Evolutionary conservation across 2,113 vertebrate species (phyloP).

Genomic region (Dipodomys spectabilis): DNA sequence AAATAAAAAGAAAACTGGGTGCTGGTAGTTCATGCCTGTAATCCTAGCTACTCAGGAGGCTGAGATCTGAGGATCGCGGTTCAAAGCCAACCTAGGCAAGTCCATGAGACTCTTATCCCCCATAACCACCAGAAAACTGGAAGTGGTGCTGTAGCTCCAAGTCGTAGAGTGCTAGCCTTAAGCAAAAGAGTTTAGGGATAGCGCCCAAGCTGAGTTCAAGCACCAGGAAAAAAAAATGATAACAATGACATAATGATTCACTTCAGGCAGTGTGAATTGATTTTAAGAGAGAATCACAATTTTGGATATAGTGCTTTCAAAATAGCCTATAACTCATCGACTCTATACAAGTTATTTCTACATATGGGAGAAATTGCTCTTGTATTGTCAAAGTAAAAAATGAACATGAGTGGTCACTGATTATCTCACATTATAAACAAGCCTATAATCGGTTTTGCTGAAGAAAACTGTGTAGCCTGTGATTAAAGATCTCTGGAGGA

Average conservation of each 20-base stretch:
- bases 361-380: constrained; percentile 15
- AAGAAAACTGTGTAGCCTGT: not conserved
- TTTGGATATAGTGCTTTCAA: constrained; percentile 39
- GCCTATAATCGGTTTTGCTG: not conserved
- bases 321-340: not conserved
- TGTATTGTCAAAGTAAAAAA: not conserved
- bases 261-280: not conserved
- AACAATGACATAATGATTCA: not conserved
- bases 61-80: too few relatives aligned
- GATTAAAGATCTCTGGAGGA: constrained; percentile 17
- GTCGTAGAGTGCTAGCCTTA: too few relatives aligned
- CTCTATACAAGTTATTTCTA: constrained; percentile 46
- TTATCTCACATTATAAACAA: constrained; percentile 38
- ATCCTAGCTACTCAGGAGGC: too few relatives aligned
- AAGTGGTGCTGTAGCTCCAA: too few relatives aligned
- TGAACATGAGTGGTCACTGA: not conserved
- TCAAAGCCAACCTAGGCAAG: too few relatives aligned
- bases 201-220: too few relatives aligned
- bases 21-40: too few relatives aligned
- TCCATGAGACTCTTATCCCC: too few relatives aligned
- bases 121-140: too few relatives aligned
- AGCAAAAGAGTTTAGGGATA: too few relatives aligned
- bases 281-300: constrained; percentile 56
- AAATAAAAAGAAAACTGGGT: too few relatives aligned
- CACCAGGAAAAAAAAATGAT: too few relatives aligned